These are phyloP conservation scores for Netelia inedita DNA, from an alignment of 2,888 invertebrate genomes.

Conservation along the genomic window DNA sequence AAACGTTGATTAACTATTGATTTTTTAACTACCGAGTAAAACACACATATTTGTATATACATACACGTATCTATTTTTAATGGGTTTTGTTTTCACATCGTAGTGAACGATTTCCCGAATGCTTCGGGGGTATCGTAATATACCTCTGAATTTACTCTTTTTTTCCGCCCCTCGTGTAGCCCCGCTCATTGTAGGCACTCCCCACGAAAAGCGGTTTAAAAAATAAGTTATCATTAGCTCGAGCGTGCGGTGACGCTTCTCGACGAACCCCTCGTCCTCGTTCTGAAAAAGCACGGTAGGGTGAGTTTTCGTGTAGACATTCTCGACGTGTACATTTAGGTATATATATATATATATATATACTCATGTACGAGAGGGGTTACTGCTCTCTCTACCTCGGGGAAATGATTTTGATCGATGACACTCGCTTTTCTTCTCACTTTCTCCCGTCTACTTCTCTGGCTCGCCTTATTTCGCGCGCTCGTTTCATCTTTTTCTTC, in stretches of 20 bases:
- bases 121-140: not conserved
- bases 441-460: constrained; percentile 23
- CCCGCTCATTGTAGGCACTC: not conserved
- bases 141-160: constrained; percentile 6
- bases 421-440: constrained; percentile 55
- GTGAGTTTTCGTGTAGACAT: constrained; percentile 1
- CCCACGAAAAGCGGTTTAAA: constrained; percentile 53
- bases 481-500: constrained; percentile 60
- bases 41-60: not conserved
- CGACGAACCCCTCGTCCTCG: not conserved
- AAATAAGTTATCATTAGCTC: constrained; percentile 72
- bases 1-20: too few species aligned
- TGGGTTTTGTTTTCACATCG: too few species aligned
- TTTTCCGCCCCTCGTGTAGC: constrained; percentile 16
- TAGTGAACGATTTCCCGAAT: too few species aligned
- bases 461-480: constrained; percentile 18
- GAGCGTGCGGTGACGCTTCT: constrained; percentile 24
- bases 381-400: constrained; percentile 3
- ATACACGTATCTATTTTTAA: too few species aligned
- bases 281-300: not conserved
- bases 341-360: constrained; percentile 13
- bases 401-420: constrained; percentile 75
- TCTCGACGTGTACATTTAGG: constrained; percentile 2
- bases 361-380: constrained; percentile 9
- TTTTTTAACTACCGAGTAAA: too few species aligned